Conservation (phyloP, 1,140 invertebrate species). For the Conus ventricosus region DNA sequence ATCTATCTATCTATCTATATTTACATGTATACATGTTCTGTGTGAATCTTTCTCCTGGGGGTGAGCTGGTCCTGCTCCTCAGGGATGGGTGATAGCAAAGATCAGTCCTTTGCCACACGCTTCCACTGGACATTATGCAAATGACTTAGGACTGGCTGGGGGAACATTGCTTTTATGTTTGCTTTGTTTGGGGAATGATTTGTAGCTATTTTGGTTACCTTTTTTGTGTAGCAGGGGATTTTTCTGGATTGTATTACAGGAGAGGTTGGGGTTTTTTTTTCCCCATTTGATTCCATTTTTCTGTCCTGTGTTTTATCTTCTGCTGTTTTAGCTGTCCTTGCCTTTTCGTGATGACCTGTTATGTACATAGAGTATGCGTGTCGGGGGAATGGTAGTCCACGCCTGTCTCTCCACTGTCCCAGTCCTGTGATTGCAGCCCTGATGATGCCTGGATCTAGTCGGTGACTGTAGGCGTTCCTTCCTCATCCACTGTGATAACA, state of each 20-base stretch:
- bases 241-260: no score
- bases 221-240: no score
- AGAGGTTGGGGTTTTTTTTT: no score
- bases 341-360: not conserved
- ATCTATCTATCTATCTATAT: not conserved
- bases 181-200: no score
- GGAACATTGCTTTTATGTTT: not conserved
- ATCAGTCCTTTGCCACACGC: not conserved
- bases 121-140: slow-evolving; percentile 3
- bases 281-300: no score
- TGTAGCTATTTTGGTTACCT: no score
- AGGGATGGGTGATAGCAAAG: not conserved
- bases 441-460: not conserved
- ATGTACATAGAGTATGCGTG: not conserved
- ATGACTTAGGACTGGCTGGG: not conserved
- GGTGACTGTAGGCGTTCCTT: not conserved
- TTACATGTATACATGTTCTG: not conserved
- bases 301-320: no score
- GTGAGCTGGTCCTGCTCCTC: not conserved
- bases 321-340: no score
- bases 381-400: not conserved
- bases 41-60: not conserved
- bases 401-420: not conserved
- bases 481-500: not conserved
- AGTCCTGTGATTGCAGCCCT: not conserved